Evolutionary conservation across 2,888 invertebrate species (phyloP), one percentile per base, ranked within the genome.

Genomic region (Alloplasta piceator): DNA sequence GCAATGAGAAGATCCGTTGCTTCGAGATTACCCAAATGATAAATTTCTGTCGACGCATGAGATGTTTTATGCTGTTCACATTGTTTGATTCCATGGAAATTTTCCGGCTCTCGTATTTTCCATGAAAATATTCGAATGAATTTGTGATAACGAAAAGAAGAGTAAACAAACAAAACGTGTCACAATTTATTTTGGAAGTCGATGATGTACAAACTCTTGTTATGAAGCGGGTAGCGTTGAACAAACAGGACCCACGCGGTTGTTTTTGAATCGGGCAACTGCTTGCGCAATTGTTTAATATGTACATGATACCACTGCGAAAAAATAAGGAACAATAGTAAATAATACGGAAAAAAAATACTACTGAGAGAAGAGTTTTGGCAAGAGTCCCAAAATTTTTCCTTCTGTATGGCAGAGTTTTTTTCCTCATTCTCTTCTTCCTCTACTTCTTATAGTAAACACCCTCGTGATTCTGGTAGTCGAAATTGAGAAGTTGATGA

Each of bases 401-500:
- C 38, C 43, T 60, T 14, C 6, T 38, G 58, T 26, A 26, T 26
- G 41, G 48, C 10, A 48, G 61, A 43, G 43, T 48, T 61, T 50
- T 70, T 10, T 46, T 26, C 26, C 1, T 26, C 26, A 26, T 5
- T 38, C 12, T 9, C 6, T 39, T 52, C 52, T 63, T 76, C 16
- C 4, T 43, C 58, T 73, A 84, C 74, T 82, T 83, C 55, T 82
- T 82, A 46, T 83, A 84, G n/a, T 82, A 68, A 12, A 82, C 41
- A 26, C 66, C 63, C 10, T 63, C 63, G 26, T 84, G 78, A 36
- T 76, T 75, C 16, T 82, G 74, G 6, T 58, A 77, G 14, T 64
- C 48, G 7, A 68, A 58, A 14, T 72, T 36, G 5, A 70, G 68
- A 58, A 50, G 43, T 38, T 81, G 80, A 50, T 55, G 67, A 5